Conservation (phyloP, 2,888 invertebrate genomes). For the Netelia melanura region DNA sequence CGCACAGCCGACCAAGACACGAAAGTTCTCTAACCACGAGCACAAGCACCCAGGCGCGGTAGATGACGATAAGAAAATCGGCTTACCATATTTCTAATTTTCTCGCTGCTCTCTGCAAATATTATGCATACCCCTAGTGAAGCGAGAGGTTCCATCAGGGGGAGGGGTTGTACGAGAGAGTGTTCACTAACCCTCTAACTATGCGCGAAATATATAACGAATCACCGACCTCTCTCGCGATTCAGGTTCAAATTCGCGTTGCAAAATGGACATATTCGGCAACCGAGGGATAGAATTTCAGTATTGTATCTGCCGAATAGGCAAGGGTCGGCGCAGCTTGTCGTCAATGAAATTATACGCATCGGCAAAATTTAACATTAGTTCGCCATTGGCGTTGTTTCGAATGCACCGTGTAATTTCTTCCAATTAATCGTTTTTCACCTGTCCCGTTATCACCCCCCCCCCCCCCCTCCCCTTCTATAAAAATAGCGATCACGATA, state of each 20-base stretch:
- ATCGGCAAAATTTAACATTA: no score
- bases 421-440: not conserved
- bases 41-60: conserved; percentile 41
- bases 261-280: conserved; percentile 48
- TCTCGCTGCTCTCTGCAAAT: conserved; percentile 82
- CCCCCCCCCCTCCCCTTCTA: not conserved
- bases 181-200: not conserved
- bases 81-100: conserved; percentile 84
- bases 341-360: no score
- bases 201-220: not conserved
- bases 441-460: no score
- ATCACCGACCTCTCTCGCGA: conserved; percentile 55
- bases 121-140: conserved; percentile 79
- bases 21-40: conserved; percentile 29
- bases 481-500: not conserved
- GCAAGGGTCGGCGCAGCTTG: no score
- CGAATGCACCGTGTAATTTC: not conserved
- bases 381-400: not conserved
- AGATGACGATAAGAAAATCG: conserved; percentile 81
- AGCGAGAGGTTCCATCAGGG: conserved; percentile 19
- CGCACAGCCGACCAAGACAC: not conserved
- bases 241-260: not conserved
- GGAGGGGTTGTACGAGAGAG: not conserved
- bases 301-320: no score
- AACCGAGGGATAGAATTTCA: no score